phyloP scores from a whole-genome alignment of 2,113 vertebrate genomes.

The Xenopus laevis region DNA sequence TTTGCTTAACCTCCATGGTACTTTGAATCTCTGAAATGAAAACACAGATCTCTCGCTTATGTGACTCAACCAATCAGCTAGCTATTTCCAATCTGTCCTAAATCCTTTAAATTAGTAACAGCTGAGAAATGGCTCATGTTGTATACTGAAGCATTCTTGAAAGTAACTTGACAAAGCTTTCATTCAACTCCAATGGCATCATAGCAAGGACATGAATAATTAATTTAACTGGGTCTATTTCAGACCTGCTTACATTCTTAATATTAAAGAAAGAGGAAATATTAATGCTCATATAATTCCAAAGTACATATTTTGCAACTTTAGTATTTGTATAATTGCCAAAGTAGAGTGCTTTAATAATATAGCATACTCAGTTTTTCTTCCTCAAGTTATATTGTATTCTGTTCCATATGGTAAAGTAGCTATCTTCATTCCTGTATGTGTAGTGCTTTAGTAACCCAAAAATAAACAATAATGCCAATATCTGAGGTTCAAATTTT shows the following conservation, averaged over 20 bases:
- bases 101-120: constrained; percentile 50
- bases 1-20: constrained; percentile 9
- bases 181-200: not conserved
- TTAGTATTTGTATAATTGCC: too few relatives aligned
- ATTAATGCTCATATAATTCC: not conserved
- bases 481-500: too few relatives aligned
- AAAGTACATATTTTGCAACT: too few relatives aligned
- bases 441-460: too few relatives aligned
- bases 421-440: too few relatives aligned
- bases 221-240: constrained; percentile 13
- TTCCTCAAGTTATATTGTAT: too few relatives aligned
- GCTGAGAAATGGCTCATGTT: constrained; percentile 42
- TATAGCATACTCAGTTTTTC: too few relatives aligned
- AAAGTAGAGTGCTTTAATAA: too few relatives aligned
- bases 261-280: constrained; percentile 4
- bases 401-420: too few relatives aligned
- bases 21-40: constrained; percentile 33
- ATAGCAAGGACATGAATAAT: constrained; percentile 5
- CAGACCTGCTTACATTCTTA: not conserved
- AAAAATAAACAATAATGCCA: too few relatives aligned
- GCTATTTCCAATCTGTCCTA: constrained; percentile 39
- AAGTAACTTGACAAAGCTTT: constrained; percentile 16
- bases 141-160: not conserved
- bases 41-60: constrained; percentile 17
- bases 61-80: constrained; percentile 35